Percentiles rank a stretch among this genome's conserved stretches.
These are phyloP conservation scores for Corticium candelabrum DNA, from an alignment of 37 sponge, comb jelly and placozoan genomes.

Conservation along the genomic window DNA sequence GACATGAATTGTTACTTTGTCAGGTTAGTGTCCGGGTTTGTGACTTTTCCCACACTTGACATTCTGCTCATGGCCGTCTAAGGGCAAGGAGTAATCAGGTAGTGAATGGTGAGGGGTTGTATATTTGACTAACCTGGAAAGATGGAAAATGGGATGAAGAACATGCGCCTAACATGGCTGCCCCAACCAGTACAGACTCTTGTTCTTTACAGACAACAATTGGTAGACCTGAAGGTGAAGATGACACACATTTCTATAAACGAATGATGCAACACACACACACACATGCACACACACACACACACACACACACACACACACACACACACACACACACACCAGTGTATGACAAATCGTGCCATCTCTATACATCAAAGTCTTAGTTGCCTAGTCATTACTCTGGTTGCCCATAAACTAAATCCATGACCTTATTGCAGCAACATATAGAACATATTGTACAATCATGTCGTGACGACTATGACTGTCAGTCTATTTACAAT, in stretches of 20 bases:
- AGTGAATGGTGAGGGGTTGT: not conserved
- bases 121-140: not conserved
- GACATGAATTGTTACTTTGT: not conserved
- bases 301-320: no score
- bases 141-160: conserved; percentile 19
- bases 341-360: no score
- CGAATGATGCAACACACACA: no score
- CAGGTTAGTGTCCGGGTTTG: not conserved
- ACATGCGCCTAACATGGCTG: conserved; percentile 49
- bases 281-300: conserved; percentile 14
- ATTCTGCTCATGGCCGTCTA: not conserved
- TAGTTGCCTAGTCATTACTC: no score
- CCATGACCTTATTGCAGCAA: no score
- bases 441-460: no score
- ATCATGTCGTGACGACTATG: no score
- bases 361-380: no score
- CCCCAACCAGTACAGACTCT: conserved; percentile 55
- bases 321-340: no score
- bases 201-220: conserved; percentile 29
- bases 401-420: no score
- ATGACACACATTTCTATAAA: no score
- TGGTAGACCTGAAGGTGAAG: conserved; percentile 24
- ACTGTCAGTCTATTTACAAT: no score
- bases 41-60: not conserved
- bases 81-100: not conserved